Conservation (phyloP, 2,888 invertebrate species). For the Papilio elwesi region DNA sequence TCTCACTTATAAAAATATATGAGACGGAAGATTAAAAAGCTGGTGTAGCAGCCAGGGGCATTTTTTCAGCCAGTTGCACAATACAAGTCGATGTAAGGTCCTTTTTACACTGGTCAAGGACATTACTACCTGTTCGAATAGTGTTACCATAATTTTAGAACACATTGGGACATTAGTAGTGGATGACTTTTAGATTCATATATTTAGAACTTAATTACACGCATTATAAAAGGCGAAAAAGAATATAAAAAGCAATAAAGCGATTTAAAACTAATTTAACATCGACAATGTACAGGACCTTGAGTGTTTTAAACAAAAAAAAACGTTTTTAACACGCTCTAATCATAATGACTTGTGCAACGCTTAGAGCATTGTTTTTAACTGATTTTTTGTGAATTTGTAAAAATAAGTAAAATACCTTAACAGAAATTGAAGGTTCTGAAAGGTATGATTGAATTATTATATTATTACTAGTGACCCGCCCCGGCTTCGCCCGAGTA, state of each 20-base stretch:
- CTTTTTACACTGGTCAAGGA: slow-evolving; percentile 39
- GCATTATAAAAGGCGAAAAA: background rate
- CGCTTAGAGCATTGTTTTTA: slow-evolving; percentile 2
- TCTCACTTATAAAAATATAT: slow-evolving; percentile 48
- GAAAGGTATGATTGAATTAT: no score
- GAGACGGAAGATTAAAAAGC: slow-evolving; percentile 49
- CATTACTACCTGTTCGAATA: slow-evolving; percentile 41
- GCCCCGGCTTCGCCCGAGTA: no score
- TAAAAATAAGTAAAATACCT: no score
- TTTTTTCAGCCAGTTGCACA: slow-evolving; percentile 35
- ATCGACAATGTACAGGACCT: background rate
- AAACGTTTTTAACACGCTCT: background rate
- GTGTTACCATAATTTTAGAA: slow-evolving; percentile 8
- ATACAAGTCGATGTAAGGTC: slow-evolving; percentile 28
- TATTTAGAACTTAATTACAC: slow-evolving; percentile 20
- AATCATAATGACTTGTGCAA: slow-evolving; percentile 7
- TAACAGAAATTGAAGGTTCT: no score
- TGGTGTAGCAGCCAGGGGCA: slow-evolving; percentile 47
- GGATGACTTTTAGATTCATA: background rate
- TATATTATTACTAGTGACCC: no score
- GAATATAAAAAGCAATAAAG: background rate
- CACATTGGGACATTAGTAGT: background rate
- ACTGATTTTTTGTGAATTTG: no score
- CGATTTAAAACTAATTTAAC: background rate
- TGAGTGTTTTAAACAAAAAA: background rate